Evolutionary conservation across 2,113 vertebrate genomes (phyloP).

Genomic region (Platichthys stellatus): DNA sequence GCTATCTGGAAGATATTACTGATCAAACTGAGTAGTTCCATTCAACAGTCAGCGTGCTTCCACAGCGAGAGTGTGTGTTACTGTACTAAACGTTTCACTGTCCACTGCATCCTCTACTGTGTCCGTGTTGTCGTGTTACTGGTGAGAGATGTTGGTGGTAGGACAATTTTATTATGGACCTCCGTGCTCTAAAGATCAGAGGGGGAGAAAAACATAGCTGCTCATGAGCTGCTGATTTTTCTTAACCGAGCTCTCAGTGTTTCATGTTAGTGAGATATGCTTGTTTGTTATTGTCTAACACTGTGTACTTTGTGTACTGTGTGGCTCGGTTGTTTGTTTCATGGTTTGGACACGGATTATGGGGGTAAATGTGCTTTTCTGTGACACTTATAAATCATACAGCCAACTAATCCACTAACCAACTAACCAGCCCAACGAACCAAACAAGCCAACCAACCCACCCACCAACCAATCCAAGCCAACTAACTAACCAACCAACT

Average conservation of each 20-base stretch:
- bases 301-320: not conserved
- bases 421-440: too few species aligned
- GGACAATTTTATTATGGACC: not conserved
- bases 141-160: not conserved
- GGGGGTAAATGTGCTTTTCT: not conserved
- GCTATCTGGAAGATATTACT: conserved; percentile 40
- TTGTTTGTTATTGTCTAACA: not conserved
- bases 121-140: conserved; percentile 12
- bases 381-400: too few species aligned
- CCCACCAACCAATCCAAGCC: too few species aligned
- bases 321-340: not conserved
- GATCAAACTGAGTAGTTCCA: conserved; percentile 21
- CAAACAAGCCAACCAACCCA: too few species aligned
- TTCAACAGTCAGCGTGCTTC: not conserved
- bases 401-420: too few species aligned
- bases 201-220: conserved; percentile 1
- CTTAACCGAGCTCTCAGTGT: not conserved
- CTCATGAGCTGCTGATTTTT: conserved; percentile 1
- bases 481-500: too few species aligned
- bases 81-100: not conserved
- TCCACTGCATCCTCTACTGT: not conserved
- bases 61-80: not conserved
- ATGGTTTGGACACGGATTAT: not conserved
- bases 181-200: not conserved
- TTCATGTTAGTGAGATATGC: not conserved